Evolutionary conservation across 2,888 invertebrate species (phyloP).

Genomic region (Ectemnius lituratus): DNA sequence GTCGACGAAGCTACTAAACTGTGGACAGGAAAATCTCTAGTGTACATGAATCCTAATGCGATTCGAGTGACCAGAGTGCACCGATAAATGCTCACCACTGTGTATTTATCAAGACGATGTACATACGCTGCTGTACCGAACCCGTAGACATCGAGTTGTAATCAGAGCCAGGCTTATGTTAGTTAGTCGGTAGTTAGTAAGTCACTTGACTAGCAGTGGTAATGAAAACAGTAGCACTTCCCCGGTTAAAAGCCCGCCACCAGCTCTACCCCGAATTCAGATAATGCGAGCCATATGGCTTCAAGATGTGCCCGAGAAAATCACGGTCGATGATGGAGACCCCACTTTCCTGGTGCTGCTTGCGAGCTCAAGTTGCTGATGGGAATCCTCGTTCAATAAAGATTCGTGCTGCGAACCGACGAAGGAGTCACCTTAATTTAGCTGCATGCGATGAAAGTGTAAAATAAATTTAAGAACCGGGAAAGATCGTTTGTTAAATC

Average conservation of each 20-base stretch:
- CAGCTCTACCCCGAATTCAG: background rate
- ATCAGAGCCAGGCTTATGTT: background rate
- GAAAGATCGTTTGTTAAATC: too few species aligned
- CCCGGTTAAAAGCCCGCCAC: background rate
- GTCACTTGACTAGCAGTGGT: background rate
- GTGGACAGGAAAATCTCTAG: too few species aligned
- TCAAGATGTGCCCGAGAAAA: conserved; percentile 2
- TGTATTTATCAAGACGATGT: background rate
- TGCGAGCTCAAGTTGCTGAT: too few species aligned
- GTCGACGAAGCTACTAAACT: too few species aligned
- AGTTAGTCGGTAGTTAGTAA: background rate
- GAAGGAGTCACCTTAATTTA: background rate
- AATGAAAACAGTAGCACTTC: background rate
- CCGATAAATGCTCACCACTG: background rate
- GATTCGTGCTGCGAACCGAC: too few species aligned
- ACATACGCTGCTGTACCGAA: background rate
- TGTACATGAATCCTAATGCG: background rate
- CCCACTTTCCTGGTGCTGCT: too few species aligned
- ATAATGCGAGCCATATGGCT: conserved; percentile 2
- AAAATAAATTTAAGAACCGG: too few species aligned
- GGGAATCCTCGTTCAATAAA: too few species aligned
- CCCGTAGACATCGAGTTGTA: background rate
- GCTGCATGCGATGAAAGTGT: too few species aligned
- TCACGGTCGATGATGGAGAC: background rate
- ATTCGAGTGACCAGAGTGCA: conserved; percentile 4